Evolutionary conservation across 2,113 vertebrate species (phyloP).

Genomic region (Barnardius zonarius): DNA sequence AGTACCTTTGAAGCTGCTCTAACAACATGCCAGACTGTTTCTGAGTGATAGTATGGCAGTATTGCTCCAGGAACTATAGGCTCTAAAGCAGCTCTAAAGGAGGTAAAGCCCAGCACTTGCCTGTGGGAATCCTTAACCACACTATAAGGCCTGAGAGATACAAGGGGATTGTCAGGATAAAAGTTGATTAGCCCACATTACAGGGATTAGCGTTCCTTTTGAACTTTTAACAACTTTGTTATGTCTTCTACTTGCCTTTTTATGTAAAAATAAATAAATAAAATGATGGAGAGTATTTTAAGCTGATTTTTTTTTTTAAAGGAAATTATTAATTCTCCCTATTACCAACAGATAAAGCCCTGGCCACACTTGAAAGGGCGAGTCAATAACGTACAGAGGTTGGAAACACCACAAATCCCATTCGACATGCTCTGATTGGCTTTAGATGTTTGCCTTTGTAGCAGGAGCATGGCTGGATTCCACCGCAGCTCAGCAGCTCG

Average conservation of each 20-base stretch:
- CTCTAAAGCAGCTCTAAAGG: not conserved
- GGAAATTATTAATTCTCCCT: conserved; percentile 53
- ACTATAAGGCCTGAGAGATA: not conserved
- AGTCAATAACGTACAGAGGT: conserved; percentile 21
- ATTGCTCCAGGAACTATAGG: accelerated
- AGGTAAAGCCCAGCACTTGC: not conserved
- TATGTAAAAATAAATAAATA: conserved; percentile 32
- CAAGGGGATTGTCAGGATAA: conserved; percentile 52
- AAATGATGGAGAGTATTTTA: not conserved
- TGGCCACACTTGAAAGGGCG: conserved; percentile 26
- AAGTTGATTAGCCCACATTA: conserved; percentile 59
- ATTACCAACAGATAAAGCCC: conserved; percentile 35
- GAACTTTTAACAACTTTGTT: conserved; percentile 56
- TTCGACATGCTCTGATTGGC: not conserved
- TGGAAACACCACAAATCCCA: conserved; percentile 35
- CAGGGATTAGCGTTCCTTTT: conserved; percentile 52
- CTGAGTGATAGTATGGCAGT: not conserved
- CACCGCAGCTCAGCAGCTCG: not conserved
- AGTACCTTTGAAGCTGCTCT: not conserved
- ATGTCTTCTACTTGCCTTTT: conserved; percentile 26
- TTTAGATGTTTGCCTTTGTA: conserved; percentile 29
- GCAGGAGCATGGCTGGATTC: not conserved
- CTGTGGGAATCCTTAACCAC: conserved; percentile 12
- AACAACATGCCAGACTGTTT: not conserved
- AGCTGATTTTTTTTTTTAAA: not conserved